Percentiles rank a stretch among this genome's conserved stretches.
Conservation (phyloP, 2,113 vertebrate genomes). For the Oriolus oriolus region DNA sequence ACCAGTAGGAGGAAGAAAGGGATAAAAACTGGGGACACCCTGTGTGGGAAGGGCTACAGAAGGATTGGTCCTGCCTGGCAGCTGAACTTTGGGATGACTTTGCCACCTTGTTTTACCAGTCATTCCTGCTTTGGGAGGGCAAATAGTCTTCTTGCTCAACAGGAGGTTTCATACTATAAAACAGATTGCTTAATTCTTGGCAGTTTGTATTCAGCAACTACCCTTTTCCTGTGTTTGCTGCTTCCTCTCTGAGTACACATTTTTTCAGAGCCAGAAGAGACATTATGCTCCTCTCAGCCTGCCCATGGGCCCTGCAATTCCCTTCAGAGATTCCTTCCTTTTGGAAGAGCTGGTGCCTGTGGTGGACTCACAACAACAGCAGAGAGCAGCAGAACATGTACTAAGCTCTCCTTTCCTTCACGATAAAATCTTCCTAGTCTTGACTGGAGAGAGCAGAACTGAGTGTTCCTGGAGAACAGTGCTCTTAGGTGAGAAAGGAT, state of each 20-base stretch:
- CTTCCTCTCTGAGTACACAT: slow-evolving; percentile 1
- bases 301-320: not conserved
- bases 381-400: not conserved
- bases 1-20: not conserved
- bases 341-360: not conserved
- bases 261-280: not conserved
- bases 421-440: not conserved
- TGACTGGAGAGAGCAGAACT: not conserved
- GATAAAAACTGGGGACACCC: not conserved
- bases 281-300: not conserved
- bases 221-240: not conserved
- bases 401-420: not conserved
- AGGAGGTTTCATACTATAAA: not conserved
- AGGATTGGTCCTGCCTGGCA: not conserved
- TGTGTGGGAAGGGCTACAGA: not conserved
- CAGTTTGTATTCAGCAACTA: not conserved
- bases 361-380: not conserved
- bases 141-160: not conserved
- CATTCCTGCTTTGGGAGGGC: not conserved
- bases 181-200: slow-evolving; percentile 21
- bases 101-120: not conserved
- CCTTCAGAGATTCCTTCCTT: not conserved
- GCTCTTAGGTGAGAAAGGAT: not conserved
- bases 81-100: not conserved
- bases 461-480: not conserved